Conservation (phyloP, 1,140 invertebrate species). For the Pseudachorutes palmiensis region DNA sequence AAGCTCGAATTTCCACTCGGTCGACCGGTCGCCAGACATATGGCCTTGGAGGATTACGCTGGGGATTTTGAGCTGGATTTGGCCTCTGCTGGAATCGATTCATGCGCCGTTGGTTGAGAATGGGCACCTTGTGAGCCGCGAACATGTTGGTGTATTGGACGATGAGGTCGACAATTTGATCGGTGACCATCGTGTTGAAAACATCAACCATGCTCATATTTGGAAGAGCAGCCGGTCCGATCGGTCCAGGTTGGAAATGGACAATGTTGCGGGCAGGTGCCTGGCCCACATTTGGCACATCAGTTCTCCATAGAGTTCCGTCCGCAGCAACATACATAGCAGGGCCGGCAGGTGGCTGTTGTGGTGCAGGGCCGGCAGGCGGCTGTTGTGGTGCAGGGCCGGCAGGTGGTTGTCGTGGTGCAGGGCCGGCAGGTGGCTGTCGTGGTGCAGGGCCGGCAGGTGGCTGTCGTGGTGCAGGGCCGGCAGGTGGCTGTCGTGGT, state of each 20-base stretch:
- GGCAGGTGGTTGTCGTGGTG: background rate
- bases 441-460: too few species aligned
- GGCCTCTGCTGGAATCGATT: background rate
- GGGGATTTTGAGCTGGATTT: too few species aligned
- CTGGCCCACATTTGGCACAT: background rate
- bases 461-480: too few species aligned
- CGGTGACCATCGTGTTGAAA: background rate
- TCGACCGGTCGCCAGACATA: background rate
- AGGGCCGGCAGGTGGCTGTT: background rate
- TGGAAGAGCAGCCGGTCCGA: background rate
- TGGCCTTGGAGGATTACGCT: background rate
- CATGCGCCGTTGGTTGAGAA: background rate
- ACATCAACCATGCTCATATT: background rate
- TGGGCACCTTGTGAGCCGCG: background rate
- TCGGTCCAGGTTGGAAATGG: background rate
- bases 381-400: background rate
- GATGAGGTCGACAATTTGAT: background rate
- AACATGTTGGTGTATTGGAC: background rate
- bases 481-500: too few species aligned
- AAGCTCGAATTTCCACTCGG: background rate
- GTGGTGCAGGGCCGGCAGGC: background rate
- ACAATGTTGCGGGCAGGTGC: background rate
- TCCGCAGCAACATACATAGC: background rate
- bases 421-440: too few species aligned
- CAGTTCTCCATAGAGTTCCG: background rate